phyloP scores from a whole-genome alignment of 2,113 vertebrate genomes.

The Fulica atra region DNA sequence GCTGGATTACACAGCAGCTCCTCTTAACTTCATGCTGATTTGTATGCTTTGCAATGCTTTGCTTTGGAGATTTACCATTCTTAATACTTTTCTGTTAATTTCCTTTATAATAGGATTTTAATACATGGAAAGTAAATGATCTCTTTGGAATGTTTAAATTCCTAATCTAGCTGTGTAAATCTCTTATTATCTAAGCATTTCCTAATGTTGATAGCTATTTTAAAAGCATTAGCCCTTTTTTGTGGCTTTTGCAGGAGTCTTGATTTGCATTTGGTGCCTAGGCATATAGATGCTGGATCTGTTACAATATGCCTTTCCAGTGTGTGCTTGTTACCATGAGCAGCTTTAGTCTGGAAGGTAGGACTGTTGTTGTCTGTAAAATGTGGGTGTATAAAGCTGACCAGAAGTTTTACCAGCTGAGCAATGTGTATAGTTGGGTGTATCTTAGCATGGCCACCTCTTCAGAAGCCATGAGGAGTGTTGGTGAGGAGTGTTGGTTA shows the following conservation, averaged over 20 bases:
- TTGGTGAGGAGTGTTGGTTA: not conserved
- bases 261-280: not conserved
- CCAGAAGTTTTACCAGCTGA: not conserved
- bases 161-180: slow-evolving; percentile 8
- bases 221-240: not conserved
- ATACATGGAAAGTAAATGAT: slow-evolving; percentile 20
- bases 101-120: slow-evolving; percentile 44
- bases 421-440: not conserved
- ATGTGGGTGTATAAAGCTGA: not conserved
- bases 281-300: not conserved
- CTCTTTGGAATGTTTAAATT: slow-evolving; percentile 20
- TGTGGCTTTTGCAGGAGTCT: not conserved
- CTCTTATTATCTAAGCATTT: slow-evolving; percentile 15
- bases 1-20: not conserved
- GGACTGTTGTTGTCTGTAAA: not conserved
- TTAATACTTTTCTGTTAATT: slow-evolving; percentile 23
- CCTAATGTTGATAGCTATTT: not conserved
- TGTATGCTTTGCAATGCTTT: not conserved
- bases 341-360: not conserved
- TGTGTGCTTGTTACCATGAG: not conserved
- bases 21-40: not conserved
- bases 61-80: not conserved
- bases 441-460: not conserved
- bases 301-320: not conserved
- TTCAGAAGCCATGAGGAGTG: not conserved